phyloP scores from a whole-genome alignment of 2,113 vertebrate species.

The Myrmophylax atrothorax region DNA sequence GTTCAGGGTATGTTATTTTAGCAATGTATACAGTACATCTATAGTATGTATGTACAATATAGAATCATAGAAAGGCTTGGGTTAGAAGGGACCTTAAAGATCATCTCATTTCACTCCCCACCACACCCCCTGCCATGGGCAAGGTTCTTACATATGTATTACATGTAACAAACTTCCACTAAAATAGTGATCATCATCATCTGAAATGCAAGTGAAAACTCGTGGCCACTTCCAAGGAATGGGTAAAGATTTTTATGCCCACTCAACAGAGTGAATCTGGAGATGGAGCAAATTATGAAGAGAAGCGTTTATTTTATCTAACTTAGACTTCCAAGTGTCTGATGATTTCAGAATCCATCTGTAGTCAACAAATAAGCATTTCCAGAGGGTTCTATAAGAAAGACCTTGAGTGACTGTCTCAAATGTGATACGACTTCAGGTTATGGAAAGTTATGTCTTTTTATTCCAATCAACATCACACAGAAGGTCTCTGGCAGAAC shows the following conservation, averaged over 20 bases:
- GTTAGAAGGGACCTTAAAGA: not conserved
- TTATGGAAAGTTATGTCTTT: not conserved
- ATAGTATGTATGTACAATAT: not conserved
- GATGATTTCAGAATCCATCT: not conserved
- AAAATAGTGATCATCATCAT: not conserved
- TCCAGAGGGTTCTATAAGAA: not conserved
- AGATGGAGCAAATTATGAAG: not conserved
- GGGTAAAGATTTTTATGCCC: not conserved
- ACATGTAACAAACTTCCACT: not conserved
- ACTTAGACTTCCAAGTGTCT: not conserved
- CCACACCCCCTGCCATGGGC: no score
- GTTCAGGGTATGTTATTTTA: not conserved
- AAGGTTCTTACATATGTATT: not conserved
- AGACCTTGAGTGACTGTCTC: not conserved
- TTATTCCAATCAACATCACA: not conserved
- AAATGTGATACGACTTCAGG: not conserved
- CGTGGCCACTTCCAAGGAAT: not conserved
- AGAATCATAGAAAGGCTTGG: not conserved
- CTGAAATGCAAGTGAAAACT: not conserved
- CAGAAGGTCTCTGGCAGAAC: not conserved
- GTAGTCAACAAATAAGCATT: not conserved
- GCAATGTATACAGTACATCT: fast-evolving
- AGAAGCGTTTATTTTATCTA: not conserved
- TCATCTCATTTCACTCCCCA: no score
- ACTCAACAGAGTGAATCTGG: not conserved